Conservation (phyloP, 2,797 vertebrate genomes). For the Harpagifer antarcticus region DNA sequence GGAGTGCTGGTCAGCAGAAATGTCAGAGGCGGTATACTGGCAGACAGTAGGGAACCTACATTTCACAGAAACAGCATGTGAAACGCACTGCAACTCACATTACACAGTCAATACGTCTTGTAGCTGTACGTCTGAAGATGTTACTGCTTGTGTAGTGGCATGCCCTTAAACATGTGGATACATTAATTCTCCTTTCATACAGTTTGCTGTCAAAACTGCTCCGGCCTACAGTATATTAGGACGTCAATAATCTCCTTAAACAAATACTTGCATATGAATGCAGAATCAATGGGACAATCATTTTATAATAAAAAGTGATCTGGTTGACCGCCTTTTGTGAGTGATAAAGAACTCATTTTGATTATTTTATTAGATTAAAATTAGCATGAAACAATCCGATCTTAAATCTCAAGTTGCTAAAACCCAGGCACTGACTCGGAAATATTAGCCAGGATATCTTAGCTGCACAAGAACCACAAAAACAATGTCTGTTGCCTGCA, state of each 20-base stretch:
- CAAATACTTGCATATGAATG: too few relatives aligned
- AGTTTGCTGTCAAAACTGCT: neutral
- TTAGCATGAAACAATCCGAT: neutral
- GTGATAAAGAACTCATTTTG: too few relatives aligned
- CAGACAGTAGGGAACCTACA: constrained; percentile 28
- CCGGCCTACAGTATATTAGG: neutral
- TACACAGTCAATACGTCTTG: constrained; percentile 21
- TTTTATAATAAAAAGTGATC: too few relatives aligned
- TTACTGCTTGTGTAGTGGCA: neutral
- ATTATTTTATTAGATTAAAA: too few relatives aligned
- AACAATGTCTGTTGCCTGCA: too few relatives aligned
- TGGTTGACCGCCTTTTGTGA: too few relatives aligned
- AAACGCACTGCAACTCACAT: constrained; percentile 47
- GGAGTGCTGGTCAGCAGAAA: constrained; percentile 73
- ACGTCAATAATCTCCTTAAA: neutral
- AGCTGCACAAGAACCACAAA: too few relatives aligned
- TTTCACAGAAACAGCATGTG: constrained; percentile 60
- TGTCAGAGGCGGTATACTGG: constrained; percentile 56
- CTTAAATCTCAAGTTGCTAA: too few relatives aligned
- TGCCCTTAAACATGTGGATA: neutral
- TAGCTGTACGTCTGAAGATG: constrained; percentile 8
- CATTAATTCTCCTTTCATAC: neutral
- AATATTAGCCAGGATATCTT: too few relatives aligned
- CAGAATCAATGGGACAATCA: too few relatives aligned
- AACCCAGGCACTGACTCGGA: too few relatives aligned